A percentile compares a stretch with the other conserved stretches of the same genome.
Conservation (phyloP, 2,113 vertebrate genomes). For the Falcunculus frontatus region DNA sequence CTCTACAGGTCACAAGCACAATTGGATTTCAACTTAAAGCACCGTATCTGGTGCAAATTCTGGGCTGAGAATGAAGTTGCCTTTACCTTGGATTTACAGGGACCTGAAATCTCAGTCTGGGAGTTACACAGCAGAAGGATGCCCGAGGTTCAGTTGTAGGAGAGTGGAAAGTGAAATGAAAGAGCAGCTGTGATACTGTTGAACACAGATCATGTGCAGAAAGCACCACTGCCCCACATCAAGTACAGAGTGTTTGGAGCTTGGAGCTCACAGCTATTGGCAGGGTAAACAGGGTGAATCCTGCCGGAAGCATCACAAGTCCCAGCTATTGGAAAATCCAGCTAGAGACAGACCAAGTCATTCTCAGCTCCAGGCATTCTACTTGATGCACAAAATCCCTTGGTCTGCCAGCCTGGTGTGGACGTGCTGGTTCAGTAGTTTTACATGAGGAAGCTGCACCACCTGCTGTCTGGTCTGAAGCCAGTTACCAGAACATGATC, state of each 20-base stretch:
- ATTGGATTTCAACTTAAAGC: not conserved
- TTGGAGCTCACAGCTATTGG: not conserved
- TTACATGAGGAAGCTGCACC: constrained; percentile 30
- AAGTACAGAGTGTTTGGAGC: not conserved
- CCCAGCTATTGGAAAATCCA: not conserved
- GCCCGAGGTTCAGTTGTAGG: not conserved
- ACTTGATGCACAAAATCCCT: not conserved
- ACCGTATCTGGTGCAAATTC: not conserved
- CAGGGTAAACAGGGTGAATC: not conserved
- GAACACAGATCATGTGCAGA: not conserved
- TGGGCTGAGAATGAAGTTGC: not conserved
- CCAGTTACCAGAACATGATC: not conserved
- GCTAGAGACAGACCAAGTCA: not conserved
- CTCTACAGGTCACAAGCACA: not conserved
- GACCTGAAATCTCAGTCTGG: not conserved
- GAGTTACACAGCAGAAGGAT: not conserved
- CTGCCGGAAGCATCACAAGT: not conserved
- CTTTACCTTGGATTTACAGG: not conserved
- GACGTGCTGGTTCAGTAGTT: not conserved
- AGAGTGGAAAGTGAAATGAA: not conserved
- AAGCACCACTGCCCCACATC: not conserved
- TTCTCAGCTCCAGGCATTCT: not conserved
- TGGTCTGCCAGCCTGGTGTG: not conserved
- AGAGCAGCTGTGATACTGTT: not conserved
- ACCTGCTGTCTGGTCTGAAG: constrained; percentile 56